Evolutionary conservation across 2,113 vertebrate species (phyloP), one percentile per base, ranked within the genome.

Genomic region (Cavia porcellus): DNA sequence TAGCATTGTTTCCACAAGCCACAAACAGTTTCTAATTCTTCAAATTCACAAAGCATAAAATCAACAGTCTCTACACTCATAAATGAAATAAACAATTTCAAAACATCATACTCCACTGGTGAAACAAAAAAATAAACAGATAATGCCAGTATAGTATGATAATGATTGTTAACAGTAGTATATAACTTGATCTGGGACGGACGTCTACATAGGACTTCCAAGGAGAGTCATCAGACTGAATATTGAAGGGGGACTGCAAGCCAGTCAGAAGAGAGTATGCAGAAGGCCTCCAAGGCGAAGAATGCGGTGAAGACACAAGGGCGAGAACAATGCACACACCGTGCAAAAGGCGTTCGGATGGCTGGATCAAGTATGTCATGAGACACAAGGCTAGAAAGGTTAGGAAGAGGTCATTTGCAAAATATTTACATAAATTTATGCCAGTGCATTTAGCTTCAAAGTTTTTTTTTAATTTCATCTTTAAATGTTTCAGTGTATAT

Each of bases 401-500:
- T 38, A 45, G 30, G 2, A 1, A n/a, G 42, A 87, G 45, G 61
- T 13, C 61, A 35, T 14, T 2, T 22, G 52, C 42, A 35, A 50
- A 35, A 85, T 50, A 68, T 32, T 25, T 38, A 5, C 12, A 50
- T 66, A 42, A 79, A 59, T 89, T 55, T 80, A 74, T 17, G 35
- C 25, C 15, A 62, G 13, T 4, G 5, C 10, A 77, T 70, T 90
- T 72, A 59, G 42, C 74, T 94, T 24, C 68, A 81, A 83, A 90
- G 64, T 55, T 47, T 50, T 5, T 82, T 57, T 17, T 22, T 0
- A 10, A 96, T 80, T 79, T 96, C 10, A 42, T 66, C 70, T 95
- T 94, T 95, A 80, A 89, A 94, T 38, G 30, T 94, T 81, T 85
- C 35, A 91, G 35, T 74, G 25, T 47, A 7, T 38, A 86, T n/a